Percentiles rank a stretch among this genome's conserved stretches.
phyloP scores from a whole-genome alignment of 2,797 vertebrate genomes.

The Crypturellus tataupa region DNA sequence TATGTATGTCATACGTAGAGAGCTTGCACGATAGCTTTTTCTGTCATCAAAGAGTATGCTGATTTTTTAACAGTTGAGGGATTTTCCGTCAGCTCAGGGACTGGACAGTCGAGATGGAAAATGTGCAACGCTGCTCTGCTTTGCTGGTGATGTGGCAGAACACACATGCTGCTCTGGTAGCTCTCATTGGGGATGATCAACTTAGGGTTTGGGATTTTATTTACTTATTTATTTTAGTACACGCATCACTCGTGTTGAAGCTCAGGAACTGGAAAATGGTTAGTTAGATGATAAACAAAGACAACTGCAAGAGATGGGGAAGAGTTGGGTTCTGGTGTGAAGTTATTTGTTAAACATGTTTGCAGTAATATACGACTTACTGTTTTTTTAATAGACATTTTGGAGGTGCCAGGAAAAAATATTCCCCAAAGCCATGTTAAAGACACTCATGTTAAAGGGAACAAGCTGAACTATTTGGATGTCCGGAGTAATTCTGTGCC shows the following conservation, averaged over 20 bases:
- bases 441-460: background rate
- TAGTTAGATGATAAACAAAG: slow-evolving; percentile 3
- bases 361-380: background rate
- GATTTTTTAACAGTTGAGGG: background rate
- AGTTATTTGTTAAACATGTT: background rate
- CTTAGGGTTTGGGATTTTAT: background rate
- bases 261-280: background rate
- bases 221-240: background rate
- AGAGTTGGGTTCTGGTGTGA: background rate
- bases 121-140: background rate
- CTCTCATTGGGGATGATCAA: background rate
- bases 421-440: background rate
- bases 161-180: background rate
- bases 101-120: background rate
- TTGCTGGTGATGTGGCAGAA: background rate
- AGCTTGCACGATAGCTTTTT: background rate
- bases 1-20: background rate
- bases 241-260: background rate
- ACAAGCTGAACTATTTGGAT: background rate
- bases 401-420: background rate
- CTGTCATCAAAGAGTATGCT: background rate
- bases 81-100: background rate
- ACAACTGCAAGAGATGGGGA: background rate
- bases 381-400: background rate
- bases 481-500: background rate